Conservation (phyloP, 35 echinoderm and acorn worm genomes). For the Eucidaris tribuloides region DNA sequence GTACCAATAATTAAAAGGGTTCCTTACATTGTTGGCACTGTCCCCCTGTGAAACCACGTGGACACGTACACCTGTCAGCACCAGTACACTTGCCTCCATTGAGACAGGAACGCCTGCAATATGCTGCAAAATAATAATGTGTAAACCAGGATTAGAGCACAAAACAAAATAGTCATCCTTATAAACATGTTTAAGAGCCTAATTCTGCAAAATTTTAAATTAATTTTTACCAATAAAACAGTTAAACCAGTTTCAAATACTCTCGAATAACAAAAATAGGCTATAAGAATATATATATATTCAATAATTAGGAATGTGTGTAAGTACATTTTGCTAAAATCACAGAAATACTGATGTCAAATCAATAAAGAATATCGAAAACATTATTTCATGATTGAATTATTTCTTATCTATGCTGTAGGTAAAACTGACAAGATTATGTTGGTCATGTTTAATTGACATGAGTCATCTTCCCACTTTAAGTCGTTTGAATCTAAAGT, state of each 20-base stretch:
- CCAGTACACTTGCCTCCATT: conserved; percentile 15
- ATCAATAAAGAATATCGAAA: no score
- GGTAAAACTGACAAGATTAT: no score
- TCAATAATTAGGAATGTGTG: no score
- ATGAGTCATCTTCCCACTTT: no score
- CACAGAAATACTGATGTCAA: no score
- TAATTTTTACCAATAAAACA: not conserved
- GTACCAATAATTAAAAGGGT: not conserved
- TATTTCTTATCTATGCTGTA: no score
- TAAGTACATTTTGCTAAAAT: no score
- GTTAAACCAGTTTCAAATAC: not conserved
- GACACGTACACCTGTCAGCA: not conserved
- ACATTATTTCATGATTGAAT: no score
- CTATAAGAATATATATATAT: not conserved
- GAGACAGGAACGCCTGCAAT: conserved; percentile 7
- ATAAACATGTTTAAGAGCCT: not conserved
- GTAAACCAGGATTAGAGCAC: not conserved
- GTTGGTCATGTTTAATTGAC: no score
- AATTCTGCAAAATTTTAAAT: not conserved
- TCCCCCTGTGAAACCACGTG: not conserved
- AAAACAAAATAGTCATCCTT: no score
- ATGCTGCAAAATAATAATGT: not conserved
- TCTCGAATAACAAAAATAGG: not conserved
- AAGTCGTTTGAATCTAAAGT: no score
- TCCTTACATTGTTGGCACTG: not conserved